A percentile compares a stretch with the other conserved stretches of the same genome.
These are phyloP conservation scores for Girardia tigrina DNA, from an alignment of 2,888 invertebrate species.

Conservation along the genomic window DNA sequence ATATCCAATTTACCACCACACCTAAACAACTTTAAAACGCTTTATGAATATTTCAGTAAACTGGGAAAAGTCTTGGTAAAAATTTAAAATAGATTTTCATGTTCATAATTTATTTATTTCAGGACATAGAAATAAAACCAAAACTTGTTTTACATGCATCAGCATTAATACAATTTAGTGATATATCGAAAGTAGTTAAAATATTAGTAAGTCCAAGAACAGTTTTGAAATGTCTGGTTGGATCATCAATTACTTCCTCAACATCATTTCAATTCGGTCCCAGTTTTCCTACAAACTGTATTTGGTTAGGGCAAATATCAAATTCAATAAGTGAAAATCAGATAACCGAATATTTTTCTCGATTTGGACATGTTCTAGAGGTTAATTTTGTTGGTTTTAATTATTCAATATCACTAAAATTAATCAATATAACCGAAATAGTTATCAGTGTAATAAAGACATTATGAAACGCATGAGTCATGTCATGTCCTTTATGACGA, in stretches of 20 bases:
- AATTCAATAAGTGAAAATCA: constrained; percentile 76
- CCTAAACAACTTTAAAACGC: constrained; percentile 66
- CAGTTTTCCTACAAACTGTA: constrained; percentile 84
- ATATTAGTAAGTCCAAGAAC: constrained; percentile 87
- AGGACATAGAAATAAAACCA: constrained; percentile 93
- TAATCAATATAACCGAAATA: too few relatives aligned
- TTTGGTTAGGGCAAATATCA: constrained; percentile 77
- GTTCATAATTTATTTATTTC: constrained; percentile 38
- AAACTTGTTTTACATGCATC: constrained; percentile 71
- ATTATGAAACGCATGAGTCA: too few relatives aligned
- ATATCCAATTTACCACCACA: constrained; percentile 63
- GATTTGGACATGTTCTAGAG: constrained; percentile 65
- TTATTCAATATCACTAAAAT: too few relatives aligned
- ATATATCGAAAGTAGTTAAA: constrained; percentile 77
- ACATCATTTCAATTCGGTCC: constrained; percentile 62
- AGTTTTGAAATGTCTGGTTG: constrained; percentile 61
- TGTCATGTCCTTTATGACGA: too few relatives aligned
- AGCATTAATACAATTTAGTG: constrained; percentile 92
- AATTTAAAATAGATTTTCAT: constrained; percentile 38
- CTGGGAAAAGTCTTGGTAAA: constrained; percentile 81
- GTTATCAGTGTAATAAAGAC: too few relatives aligned
- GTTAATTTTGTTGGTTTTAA: too few relatives aligned
- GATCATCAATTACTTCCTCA: constrained; percentile 5
- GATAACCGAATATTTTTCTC: constrained; percentile 66
- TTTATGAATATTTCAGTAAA: constrained; percentile 78